phyloP scores from a whole-genome alignment of 2,888 invertebrate species.

The Eupithecia dodoneata region DNA sequence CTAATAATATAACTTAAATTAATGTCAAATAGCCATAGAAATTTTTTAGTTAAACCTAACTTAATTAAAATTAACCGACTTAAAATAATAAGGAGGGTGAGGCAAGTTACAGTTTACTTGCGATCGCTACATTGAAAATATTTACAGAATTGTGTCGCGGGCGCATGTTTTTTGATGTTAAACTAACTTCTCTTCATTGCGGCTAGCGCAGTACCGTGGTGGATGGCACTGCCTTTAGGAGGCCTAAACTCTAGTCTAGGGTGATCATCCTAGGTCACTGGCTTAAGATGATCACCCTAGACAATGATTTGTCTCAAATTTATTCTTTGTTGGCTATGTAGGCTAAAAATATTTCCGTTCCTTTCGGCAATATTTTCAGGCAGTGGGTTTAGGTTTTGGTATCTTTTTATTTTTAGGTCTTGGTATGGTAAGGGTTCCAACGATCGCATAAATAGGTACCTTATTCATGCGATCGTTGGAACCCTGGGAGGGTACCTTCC shows the following conservation, averaged over 20 bases:
- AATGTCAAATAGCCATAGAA: conserved; percentile 23
- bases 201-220: neutral
- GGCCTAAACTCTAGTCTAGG: neutral
- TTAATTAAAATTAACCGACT: conserved; percentile 48
- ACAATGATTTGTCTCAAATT: neutral
- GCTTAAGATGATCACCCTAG: neutral
- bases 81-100: conserved; percentile 66
- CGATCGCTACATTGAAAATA: conserved; percentile 52
- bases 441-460: too few relatives aligned
- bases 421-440: too few relatives aligned
- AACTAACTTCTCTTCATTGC: neutral
- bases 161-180: conserved; percentile 18
- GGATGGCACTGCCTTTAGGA: neutral
- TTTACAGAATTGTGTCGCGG: conserved; percentile 20
- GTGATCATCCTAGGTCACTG: neutral
- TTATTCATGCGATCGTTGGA: neutral
- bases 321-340: neutral
- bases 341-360: neutral
- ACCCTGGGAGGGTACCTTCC: neutral
- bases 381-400: neutral
- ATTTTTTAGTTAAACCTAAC: conserved; percentile 47
- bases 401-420: too few relatives aligned
- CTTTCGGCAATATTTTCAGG: neutral
- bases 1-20: neutral
- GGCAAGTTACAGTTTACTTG: conserved; percentile 62